These are phyloP conservation scores for Agrochola litura DNA, from an alignment of 2,888 invertebrate genomes.

Conservation along the genomic window DNA sequence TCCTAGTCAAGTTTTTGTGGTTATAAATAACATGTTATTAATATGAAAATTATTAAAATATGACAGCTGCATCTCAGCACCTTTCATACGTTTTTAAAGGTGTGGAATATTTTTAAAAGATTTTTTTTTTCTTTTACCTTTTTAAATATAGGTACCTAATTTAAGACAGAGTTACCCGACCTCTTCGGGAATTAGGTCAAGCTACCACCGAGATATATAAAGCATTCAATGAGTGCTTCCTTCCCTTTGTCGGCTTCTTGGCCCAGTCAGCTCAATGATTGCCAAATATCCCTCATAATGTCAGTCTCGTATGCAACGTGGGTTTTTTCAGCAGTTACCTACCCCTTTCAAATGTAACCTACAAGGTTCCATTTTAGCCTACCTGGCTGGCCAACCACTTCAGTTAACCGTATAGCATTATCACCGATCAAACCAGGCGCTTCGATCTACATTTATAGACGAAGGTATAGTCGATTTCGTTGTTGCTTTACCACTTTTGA, in stretches of 20 bases:
- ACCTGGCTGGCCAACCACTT: too few relatives aligned
- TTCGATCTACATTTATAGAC: not conserved
- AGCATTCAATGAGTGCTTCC: not conserved
- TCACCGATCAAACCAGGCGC: not conserved
- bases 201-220: not conserved
- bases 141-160: not conserved
- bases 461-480: too few relatives aligned
- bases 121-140: not conserved
- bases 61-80: slow-evolving; percentile 2
- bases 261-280: not conserved
- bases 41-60: not conserved
- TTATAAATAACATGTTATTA: slow-evolving; percentile 19
- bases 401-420: not conserved
- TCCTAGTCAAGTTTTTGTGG: slow-evolving; percentile 17
- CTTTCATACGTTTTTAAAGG: not conserved
- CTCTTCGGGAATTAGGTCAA: not conserved
- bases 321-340: not conserved
- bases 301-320: too few relatives aligned
- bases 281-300: not conserved
- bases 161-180: not conserved
- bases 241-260: not conserved
- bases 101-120: not conserved
- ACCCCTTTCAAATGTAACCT: not conserved
- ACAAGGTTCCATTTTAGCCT: not conserved
- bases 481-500: too few relatives aligned